These are phyloP conservation scores for Cephus sareptanus DNA, from an alignment of 2,888 invertebrate genomes.

Conservation along the genomic window DNA sequence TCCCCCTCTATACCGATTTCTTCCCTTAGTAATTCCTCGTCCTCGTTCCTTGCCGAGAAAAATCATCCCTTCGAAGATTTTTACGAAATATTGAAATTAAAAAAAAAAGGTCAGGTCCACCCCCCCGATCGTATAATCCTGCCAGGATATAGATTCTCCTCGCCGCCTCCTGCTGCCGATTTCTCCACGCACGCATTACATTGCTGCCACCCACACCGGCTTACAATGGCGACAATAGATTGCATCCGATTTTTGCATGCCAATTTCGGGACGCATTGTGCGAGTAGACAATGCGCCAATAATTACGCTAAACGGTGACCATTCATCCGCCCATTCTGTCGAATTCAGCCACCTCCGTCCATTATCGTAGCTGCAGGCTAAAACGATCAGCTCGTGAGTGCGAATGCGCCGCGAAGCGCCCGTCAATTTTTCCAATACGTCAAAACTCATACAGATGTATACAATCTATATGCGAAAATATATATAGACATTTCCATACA, in stretches of 20 bases:
- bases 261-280: constrained; percentile 62
- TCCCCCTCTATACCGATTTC: not conserved
- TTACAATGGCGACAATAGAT: constrained; percentile 61
- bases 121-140: not conserved
- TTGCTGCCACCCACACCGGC: not conserved
- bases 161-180: no score
- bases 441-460: not conserved
- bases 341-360: constrained; percentile 46
- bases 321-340: constrained; percentile 60
- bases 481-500: not conserved
- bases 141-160: not conserved
- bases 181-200: not conserved
- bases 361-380: not conserved
- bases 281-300: constrained; percentile 63
- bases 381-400: not conserved
- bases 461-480: not conserved
- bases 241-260: constrained; percentile 65
- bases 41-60: not conserved
- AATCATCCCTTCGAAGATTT: not conserved
- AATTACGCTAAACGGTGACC: constrained; percentile 64
- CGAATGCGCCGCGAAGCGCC: not conserved
- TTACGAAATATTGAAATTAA: not conserved
- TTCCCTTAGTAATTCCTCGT: not conserved
- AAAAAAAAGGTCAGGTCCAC: not conserved
- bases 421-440: not conserved